A percentile compares a stretch with the other conserved stretches of the same genome.
These are phyloP conservation scores for Mormyrus iriodes DNA, from an alignment of 2,113 vertebrate genomes.

Conservation along the genomic window DNA sequence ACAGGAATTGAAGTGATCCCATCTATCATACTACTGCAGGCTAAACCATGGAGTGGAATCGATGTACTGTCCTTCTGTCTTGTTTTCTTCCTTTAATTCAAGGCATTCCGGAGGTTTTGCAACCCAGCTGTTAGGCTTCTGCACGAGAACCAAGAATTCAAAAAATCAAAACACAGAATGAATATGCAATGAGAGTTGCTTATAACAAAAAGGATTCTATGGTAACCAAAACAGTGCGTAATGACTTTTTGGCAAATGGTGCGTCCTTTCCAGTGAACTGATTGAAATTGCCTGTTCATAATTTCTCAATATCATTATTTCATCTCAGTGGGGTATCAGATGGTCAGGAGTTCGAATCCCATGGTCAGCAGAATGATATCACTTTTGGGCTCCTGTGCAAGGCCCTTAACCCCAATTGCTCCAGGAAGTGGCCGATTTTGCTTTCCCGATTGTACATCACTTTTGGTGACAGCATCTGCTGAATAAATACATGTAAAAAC, in stretches of 20 bases:
- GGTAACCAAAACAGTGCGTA: neutral
- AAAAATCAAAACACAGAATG: neutral
- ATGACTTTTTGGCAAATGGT: neutral
- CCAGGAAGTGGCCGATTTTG: neutral
- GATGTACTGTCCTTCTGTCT: neutral
- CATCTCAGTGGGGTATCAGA: neutral
- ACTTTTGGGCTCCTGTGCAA: neutral
- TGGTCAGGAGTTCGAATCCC: neutral
- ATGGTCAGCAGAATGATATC: neutral
- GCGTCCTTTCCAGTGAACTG: neutral
- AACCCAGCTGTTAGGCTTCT: neutral
- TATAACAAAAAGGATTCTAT: neutral
- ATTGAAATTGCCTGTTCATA: neutral
- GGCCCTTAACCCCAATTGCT: neutral
- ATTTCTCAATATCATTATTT: neutral
- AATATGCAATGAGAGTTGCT: neutral
- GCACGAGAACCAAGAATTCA: neutral
- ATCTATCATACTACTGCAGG: neutral
- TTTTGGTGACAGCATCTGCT: neutral
- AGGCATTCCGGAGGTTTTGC: neutral
- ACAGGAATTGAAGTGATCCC: neutral
- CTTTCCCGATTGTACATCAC: neutral
- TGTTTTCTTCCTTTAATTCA: neutral
- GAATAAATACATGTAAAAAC: neutral
- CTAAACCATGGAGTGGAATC: neutral